Percentiles rank a stretch among this genome's conserved stretches.
These are phyloP conservation scores for Drosophila yooni DNA, from an alignment of 2,888 invertebrate genomes.

Conservation along the genomic window DNA sequence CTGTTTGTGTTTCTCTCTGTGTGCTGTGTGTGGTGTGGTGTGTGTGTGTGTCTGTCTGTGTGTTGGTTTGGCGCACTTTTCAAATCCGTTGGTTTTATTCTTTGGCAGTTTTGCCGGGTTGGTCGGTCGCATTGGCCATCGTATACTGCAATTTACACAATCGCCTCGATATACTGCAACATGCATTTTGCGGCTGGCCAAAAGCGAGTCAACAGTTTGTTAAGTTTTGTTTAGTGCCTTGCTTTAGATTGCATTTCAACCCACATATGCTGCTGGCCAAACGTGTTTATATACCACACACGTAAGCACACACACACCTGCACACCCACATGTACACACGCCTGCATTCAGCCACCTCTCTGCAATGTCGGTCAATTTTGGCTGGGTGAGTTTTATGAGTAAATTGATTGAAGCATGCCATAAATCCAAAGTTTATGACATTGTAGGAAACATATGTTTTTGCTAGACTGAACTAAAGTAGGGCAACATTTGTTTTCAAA, in stretches of 20 bases:
- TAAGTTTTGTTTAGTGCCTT: conserved; percentile 43
- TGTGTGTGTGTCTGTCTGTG: conserved; percentile 85
- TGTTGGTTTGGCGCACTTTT: conserved; percentile 90
- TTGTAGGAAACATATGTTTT: conserved; percentile 5
- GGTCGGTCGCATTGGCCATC: conserved; percentile 93
- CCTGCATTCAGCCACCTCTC: conserved; percentile 76
- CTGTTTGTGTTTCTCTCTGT: conserved; percentile 1
- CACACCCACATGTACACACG: not conserved
- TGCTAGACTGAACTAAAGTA: not conserved
- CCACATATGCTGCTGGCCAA: conserved; percentile 88
- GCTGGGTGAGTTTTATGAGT: conserved; percentile 15
- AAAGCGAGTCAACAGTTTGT: conserved; percentile 73
- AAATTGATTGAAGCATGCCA: conserved; percentile 26
- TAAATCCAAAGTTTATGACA: conserved; percentile 25
- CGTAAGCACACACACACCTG: conserved; percentile 73
- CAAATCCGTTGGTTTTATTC: conserved; percentile 92
- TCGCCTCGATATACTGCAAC: conserved; percentile 90
- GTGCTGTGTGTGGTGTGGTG: conserved; percentile 73
- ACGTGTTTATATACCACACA: conserved; percentile 89
- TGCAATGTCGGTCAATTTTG: conserved; percentile 4
- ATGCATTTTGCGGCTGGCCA: conserved; percentile 90
- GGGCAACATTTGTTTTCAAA: not conserved
- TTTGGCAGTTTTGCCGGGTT: conserved; percentile 89
- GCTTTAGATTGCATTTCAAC: conserved; percentile 87
- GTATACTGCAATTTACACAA: conserved; percentile 95